Base-by-base conservation (phyloP, 2,888 invertebrate species). In the Camptogramma bilineatum region DNA sequence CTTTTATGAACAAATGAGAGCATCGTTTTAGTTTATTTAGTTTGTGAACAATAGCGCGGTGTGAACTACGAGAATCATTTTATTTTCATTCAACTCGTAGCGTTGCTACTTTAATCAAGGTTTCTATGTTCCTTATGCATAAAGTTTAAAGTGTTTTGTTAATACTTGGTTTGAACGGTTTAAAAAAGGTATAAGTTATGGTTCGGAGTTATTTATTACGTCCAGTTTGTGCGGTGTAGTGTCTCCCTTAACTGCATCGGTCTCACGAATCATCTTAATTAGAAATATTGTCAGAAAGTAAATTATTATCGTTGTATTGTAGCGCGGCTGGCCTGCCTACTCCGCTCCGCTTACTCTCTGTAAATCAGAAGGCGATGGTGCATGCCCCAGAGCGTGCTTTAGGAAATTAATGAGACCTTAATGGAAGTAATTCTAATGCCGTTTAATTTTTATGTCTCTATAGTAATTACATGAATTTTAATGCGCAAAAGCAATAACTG, bases 261-360 rank as follows among this genome's bases (percentile, higher is more conserved):
- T 68, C 85, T 83, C 87, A 88, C 88, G 90, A 87, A 87, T 89
- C 89, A 90, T 90, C 92, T 91, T 91, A 91, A 91, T 92, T 91
- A 92, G 90, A 91, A 89, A 88, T 86, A 91, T 91, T 91, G 91
- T 92, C 79, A 69, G 79, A 80, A 82, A 76, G 85, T 90, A 90
- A 90, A 87, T 88, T 88, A 91, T 87, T 81, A 73, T 77, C 75
- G 79, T 79, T 75, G 82, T 76, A 68, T 79, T 85, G 82, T 84
- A 85, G 47, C 82, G 83, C 82, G 76, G 71, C 73, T 68, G 73
- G 71, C 79, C 75, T 74, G 75, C 71, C 66, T 73, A 65, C 69
- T 66, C 70, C 73, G 70, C 69, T 66, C 70, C 73, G 70, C 73
- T 65, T 65, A 69, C 73, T 74, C 77, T 80, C 79, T 80, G 84